Conservation (phyloP, 2,113 vertebrate species). For the Prinia subflava region DNA sequence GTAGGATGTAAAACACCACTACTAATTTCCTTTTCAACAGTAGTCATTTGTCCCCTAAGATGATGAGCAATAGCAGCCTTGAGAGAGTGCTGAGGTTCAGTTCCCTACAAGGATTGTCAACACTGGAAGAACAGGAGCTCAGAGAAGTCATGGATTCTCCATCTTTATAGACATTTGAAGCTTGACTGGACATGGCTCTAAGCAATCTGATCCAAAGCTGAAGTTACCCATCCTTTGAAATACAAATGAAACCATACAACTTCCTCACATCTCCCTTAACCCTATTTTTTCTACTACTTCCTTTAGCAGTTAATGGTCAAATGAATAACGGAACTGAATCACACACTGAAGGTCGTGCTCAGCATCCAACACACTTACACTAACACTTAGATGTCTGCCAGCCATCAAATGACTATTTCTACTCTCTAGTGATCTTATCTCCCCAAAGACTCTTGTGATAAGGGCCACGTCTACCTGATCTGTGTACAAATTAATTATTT, state of each 20-base stretch:
- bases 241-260: neutral
- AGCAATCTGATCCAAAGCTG: neutral
- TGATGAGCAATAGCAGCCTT: neutral
- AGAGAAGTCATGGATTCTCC: neutral
- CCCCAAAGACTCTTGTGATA: neutral
- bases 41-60: neutral
- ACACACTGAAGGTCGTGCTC: neutral
- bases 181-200: neutral
- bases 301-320: neutral
- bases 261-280: neutral
- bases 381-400: neutral
- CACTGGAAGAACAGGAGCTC: neutral
- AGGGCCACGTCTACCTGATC: neutral
- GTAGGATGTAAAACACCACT: neutral
- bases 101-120: neutral
- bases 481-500: neutral
- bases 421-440: neutral
- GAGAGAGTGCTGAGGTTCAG: neutral
- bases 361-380: neutral
- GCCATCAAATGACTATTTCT: neutral
- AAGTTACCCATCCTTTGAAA: neutral
- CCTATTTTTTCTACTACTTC: neutral
- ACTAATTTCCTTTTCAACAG: neutral
- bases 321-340: neutral
- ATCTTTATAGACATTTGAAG: neutral